Evolutionary conservation across 2,888 invertebrate species (phyloP).

Genomic region (Caenorhabditis sp.): DNA sequence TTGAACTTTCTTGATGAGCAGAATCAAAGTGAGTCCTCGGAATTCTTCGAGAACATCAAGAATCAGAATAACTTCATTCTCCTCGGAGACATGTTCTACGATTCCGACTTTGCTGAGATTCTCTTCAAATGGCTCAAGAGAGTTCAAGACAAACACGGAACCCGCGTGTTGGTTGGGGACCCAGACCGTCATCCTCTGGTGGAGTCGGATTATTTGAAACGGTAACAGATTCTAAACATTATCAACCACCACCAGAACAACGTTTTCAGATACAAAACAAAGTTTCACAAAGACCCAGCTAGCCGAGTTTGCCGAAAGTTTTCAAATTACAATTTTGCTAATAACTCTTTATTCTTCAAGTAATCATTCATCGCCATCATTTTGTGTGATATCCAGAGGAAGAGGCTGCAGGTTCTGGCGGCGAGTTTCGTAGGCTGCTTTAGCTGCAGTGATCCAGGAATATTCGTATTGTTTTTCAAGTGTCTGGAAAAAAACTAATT

Average conservation of each 20-base stretch:
- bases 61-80: conserved; percentile 54
- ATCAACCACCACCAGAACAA: no score
- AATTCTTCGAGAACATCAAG: conserved; percentile 21
- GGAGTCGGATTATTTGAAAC: conserved; percentile 64
- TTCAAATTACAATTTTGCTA: no score
- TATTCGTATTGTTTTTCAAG: no score
- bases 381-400: no score
- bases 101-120: conserved; percentile 86
- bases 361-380: no score
- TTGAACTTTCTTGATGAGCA: conserved; percentile 53
- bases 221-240: conserved; percentile 15
- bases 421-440: no score
- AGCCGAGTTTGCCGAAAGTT: no score
- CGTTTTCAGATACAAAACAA: conserved; percentile 69
- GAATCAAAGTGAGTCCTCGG: neutral
- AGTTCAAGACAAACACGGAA: conserved; percentile 37
- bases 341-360: no score
- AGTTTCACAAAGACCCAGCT: conserved; percentile 65
- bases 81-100: conserved; percentile 77
- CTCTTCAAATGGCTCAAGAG: conserved; percentile 82
- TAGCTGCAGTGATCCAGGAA: no score
- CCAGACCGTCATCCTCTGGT: conserved; percentile 74
- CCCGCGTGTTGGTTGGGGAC: conserved; percentile 70
- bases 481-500: no score
- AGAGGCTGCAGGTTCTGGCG: no score